phyloP scores from a whole-genome alignment of 2,888 invertebrate genomes.

The Alviniconcha strummeri region DNA sequence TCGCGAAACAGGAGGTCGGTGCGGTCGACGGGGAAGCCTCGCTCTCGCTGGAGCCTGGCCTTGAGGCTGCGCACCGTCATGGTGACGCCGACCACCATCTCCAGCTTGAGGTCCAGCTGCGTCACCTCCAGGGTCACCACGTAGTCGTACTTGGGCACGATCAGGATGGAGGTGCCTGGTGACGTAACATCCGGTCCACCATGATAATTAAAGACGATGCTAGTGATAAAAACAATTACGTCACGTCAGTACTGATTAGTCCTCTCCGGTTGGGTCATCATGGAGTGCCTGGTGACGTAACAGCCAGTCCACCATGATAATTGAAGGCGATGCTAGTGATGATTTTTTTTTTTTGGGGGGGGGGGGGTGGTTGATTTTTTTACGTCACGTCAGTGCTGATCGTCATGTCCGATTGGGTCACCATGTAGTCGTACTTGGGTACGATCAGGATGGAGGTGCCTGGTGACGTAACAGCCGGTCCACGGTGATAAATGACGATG shows the following conservation, averaged over 20 bases:
- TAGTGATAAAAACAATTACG: no score
- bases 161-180: slow-evolving; percentile 57
- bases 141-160: slow-evolving; percentile 51
- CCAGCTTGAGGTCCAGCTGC: slow-evolving; percentile 56
- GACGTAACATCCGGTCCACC: not conserved
- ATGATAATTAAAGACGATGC: no score
- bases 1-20: slow-evolving; percentile 60
- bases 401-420: slow-evolving; percentile 53
- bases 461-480: slow-evolving; percentile 15
- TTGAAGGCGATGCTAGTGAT: no score
- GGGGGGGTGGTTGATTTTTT: no score
- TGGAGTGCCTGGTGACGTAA: slow-evolving; percentile 50
- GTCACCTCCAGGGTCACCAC: slow-evolving; percentile 54
- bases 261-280: slow-evolving; percentile 57
- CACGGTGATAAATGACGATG: no score
- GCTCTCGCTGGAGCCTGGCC: slow-evolving; percentile 49
- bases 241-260: no score
- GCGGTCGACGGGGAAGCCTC: slow-evolving; percentile 58
- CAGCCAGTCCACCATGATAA: no score
- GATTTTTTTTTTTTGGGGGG: no score
- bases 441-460: slow-evolving; percentile 59
- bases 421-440: slow-evolving; percentile 47
- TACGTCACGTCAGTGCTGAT: slow-evolving; percentile 49
- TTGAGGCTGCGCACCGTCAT: slow-evolving; percentile 60
- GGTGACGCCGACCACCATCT: slow-evolving; percentile 52